These are phyloP conservation scores for Nothobranchius kuhntae DNA, from an alignment of 2,113 vertebrate species.

Conservation along the genomic window DNA sequence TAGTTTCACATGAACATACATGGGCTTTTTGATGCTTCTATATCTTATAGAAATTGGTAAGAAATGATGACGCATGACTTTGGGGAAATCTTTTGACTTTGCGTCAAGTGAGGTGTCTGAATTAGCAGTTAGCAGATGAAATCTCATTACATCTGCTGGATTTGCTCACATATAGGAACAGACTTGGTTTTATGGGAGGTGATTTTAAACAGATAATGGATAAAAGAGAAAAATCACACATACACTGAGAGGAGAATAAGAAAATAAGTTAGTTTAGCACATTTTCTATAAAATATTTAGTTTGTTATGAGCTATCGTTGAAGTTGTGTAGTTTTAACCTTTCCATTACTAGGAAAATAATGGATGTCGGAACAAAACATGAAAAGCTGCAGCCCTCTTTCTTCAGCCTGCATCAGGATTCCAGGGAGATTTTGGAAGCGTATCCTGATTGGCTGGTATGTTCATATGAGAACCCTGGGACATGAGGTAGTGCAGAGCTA, in stretches of 20 bases:
- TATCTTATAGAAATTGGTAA: too few species aligned
- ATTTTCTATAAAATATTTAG: not conserved
- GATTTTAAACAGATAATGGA: not conserved
- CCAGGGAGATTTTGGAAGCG: slow-evolving; percentile 25
- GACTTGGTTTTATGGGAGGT: not conserved
- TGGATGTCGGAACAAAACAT: slow-evolving; percentile 3
- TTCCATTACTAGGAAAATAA: not conserved
- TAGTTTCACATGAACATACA: too few species aligned
- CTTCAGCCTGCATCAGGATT: slow-evolving; percentile 4
- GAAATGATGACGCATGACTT: too few species aligned
- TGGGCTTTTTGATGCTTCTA: too few species aligned
- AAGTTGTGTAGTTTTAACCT: not conserved
- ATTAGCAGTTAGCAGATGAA: too few species aligned
- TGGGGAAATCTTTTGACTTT: too few species aligned
- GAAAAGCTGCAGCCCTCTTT: not conserved
- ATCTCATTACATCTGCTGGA: not conserved
- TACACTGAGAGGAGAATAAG: too few species aligned
- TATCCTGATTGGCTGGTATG: slow-evolving; percentile 39
- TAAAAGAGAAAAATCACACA: not conserved
- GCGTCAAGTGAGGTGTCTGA: too few species aligned
- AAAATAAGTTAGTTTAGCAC: too few species aligned
- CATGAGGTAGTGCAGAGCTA: slow-evolving; percentile 49
- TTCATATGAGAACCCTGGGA: slow-evolving; percentile 58
- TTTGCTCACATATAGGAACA: not conserved
- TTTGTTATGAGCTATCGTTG: too few species aligned